Evolutionary conservation across 2,797 vertebrate genomes (phyloP).

Genomic region (Picus viridis): DNA sequence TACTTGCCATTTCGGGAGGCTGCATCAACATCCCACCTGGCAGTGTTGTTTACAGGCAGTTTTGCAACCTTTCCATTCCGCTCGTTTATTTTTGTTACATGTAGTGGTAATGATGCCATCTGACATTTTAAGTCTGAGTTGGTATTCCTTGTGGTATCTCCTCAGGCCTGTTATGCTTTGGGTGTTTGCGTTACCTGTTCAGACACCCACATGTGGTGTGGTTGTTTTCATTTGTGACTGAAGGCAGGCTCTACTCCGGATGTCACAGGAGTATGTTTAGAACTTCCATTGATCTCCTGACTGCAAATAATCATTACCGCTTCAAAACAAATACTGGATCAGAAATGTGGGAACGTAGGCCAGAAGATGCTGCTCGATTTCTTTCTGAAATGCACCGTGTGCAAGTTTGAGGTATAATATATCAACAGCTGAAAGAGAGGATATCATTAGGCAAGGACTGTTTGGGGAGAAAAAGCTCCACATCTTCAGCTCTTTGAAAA

Average conservation of each 20-base stretch:
- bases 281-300: constrained; percentile 65
- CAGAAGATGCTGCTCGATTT: constrained; percentile 18
- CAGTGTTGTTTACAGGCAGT: constrained; percentile 42
- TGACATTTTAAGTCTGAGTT: constrained; percentile 56
- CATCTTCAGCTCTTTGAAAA: constrained; percentile 3
- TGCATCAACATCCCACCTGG: constrained; percentile 5
- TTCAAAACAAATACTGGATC: constrained; percentile 59
- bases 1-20: constrained; percentile 22
- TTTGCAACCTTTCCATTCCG: constrained; percentile 37
- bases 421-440: not conserved
- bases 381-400: constrained; percentile 14
- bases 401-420: constrained; percentile 36
- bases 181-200: constrained; percentile 17
- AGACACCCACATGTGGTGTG: not conserved
- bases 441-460: not conserved
- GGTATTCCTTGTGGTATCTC: constrained; percentile 15
- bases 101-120: not conserved
- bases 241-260: not conserved
- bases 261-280: constrained; percentile 68
- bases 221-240: constrained; percentile 54
- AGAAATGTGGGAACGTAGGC: not conserved
- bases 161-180: not conserved
- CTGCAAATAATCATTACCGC: constrained; percentile 70
- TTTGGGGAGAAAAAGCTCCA: not conserved
- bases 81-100: constrained; percentile 18